phyloP scores from a whole-genome alignment of 2,113 vertebrate genomes.

The Trichomycterus rosablanca region DNA sequence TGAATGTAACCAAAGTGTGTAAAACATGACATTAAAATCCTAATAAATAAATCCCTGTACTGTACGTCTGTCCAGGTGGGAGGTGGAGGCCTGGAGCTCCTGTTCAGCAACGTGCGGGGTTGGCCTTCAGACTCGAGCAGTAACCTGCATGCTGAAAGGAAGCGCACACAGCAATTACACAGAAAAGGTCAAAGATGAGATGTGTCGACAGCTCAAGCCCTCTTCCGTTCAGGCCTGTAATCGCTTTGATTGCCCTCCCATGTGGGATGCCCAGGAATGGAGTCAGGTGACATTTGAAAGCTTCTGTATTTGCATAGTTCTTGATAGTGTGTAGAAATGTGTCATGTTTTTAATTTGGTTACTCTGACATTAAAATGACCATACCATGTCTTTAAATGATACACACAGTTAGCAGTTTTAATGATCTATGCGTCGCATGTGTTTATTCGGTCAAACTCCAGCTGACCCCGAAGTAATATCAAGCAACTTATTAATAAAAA shows the following conservation, averaged over 20 bases:
- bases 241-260: conserved; percentile 88
- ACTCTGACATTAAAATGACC: neutral
- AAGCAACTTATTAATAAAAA: conserved; percentile 5
- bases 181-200: conserved; percentile 68
- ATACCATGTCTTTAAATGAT: neutral
- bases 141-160: conserved; percentile 76
- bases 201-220: conserved; percentile 80
- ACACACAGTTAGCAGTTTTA: neutral
- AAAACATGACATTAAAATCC: too few relatives aligned
- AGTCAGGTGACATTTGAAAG: conserved; percentile 67
- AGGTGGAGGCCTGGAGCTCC: conserved; percentile 81
- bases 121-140: conserved; percentile 82
- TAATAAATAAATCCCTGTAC: too few relatives aligned
- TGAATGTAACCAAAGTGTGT: too few relatives aligned
- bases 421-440: conserved; percentile 1
- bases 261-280: conserved; percentile 83
- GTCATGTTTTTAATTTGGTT: neutral
- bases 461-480: conserved; percentile 11
- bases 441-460: conserved; percentile 22
- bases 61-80: conserved; percentile 77
- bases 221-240: conserved; percentile 84
- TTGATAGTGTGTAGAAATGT: neutral
- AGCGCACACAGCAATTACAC: conserved; percentile 76
- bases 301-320: neutral
- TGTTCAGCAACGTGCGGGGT: conserved; percentile 91